Evolutionary conservation across 2,888 invertebrate genomes (phyloP).

Genomic region (Sphaerophoria taeniata): DNA sequence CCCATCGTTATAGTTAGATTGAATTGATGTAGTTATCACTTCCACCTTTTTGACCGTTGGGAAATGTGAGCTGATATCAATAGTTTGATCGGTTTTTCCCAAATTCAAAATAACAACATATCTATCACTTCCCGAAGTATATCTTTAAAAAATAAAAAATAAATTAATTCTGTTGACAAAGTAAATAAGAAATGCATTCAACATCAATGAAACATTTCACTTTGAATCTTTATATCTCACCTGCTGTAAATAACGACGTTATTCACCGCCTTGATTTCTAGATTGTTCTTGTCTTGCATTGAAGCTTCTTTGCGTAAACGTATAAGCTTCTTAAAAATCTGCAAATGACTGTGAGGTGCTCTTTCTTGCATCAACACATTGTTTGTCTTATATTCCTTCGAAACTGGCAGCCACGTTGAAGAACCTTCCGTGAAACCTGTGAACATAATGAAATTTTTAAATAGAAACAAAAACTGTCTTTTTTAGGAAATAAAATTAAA

Average conservation of each 20-base stretch:
- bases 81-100: constrained; percentile 77
- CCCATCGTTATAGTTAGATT: constrained; percentile 80
- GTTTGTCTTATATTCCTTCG: constrained; percentile 84
- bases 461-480: not conserved
- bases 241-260: constrained; percentile 80
- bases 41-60: constrained; percentile 78
- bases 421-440: constrained; percentile 79
- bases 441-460: not conserved
- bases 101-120: constrained; percentile 31
- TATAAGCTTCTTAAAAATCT: constrained; percentile 86
- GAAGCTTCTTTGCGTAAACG: constrained; percentile 84
- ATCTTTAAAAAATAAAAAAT: constrained; percentile 16
- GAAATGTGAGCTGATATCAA: constrained; percentile 82
- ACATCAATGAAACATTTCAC: too few species aligned
- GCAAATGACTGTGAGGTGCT: constrained; percentile 85
- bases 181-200: not conserved
- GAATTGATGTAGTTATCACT: constrained; percentile 81
- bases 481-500: not conserved
- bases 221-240: constrained; percentile 65
- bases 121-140: constrained; percentile 14
- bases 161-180: not conserved
- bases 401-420: constrained; percentile 88
- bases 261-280: constrained; percentile 78
- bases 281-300: constrained; percentile 77
- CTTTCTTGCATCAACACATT: constrained; percentile 85